Conservation (phyloP, 2,888 invertebrate genomes). For the Atethmia centrago region DNA sequence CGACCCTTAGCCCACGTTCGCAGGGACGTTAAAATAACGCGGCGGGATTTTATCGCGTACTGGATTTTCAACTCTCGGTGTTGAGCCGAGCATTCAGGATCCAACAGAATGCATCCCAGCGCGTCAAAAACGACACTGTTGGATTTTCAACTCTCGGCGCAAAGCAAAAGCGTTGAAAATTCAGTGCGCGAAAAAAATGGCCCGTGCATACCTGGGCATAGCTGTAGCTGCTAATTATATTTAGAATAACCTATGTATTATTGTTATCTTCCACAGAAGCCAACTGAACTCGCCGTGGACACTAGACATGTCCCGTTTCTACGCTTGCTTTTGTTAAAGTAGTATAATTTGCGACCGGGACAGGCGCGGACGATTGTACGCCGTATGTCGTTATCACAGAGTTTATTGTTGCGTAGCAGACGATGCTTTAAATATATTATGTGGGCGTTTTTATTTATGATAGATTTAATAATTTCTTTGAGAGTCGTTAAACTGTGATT, state of each 20-base stretch:
- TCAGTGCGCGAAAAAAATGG: no score
- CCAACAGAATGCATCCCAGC: no score
- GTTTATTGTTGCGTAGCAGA: slow-evolving; percentile 55
- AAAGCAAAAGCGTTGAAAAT: no score
- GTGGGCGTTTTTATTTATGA: slow-evolving; percentile 44
- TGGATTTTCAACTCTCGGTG: no score
- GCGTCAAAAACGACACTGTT: no score
- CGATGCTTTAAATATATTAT: slow-evolving; percentile 65
- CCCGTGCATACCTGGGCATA: no score
- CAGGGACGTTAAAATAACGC: no score
- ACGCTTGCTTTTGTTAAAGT: slow-evolving; percentile 86
- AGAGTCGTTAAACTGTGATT: background rate
- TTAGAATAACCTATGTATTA: background rate
- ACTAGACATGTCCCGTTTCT: slow-evolving; percentile 84
- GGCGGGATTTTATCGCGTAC: no score
- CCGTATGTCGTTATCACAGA: slow-evolving; percentile 49
- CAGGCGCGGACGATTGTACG: slow-evolving; percentile 31
- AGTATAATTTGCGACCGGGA: slow-evolving; percentile 44
- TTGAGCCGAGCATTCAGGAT: no score
- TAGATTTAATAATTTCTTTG: slow-evolving; percentile 13
- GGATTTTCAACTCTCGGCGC: no score
- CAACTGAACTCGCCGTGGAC: slow-evolving; percentile 80
- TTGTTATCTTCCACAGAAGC: slow-evolving; percentile 73
- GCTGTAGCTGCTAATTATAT: no score
- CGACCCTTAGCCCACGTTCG: no score